Conservation (phyloP, 2,797 vertebrate genomes). For the Thripadectes ignobilis region DNA sequence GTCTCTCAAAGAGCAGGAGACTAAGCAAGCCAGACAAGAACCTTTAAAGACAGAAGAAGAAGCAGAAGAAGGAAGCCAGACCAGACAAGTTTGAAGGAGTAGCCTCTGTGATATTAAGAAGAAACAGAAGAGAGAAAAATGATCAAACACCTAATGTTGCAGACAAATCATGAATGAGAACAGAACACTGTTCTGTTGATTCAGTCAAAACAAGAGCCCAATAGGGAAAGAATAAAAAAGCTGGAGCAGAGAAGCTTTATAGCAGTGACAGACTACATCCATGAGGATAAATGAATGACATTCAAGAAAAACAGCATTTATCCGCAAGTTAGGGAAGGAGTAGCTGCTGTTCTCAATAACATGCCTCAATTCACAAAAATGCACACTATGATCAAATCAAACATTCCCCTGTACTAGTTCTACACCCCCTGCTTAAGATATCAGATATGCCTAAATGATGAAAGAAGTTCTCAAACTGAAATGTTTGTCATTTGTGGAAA, state of each 20-base stretch:
- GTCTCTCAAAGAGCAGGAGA: not conserved
- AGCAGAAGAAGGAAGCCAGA: not conserved
- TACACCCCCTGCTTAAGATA: not conserved
- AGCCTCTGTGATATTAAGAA: not conserved
- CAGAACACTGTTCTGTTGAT: not conserved
- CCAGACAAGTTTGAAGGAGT: not conserved
- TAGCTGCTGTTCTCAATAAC: not conserved
- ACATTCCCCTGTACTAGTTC: not conserved
- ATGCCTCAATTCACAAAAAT: not conserved
- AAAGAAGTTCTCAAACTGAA: not conserved
- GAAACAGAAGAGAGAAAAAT: not conserved
- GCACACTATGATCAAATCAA: not conserved
- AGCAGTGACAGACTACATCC: not conserved
- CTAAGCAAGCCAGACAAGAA: not conserved
- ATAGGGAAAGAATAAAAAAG: constrained; percentile 12
- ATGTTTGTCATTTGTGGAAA: constrained; percentile 2
- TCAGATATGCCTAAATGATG: not conserved
- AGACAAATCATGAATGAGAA: constrained; percentile 20
- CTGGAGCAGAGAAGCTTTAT: not conserved
- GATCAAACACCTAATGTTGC: not conserved
- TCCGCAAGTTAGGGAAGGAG: not conserved
- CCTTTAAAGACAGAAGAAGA: not conserved
- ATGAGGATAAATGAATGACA: not conserved
- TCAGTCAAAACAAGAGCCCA: constrained; percentile 11
- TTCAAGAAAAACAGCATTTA: not conserved